These are phyloP conservation scores for Tetragnatha versicolor DNA, from an alignment of 1,140 invertebrate genomes.

Conservation along the genomic window DNA sequence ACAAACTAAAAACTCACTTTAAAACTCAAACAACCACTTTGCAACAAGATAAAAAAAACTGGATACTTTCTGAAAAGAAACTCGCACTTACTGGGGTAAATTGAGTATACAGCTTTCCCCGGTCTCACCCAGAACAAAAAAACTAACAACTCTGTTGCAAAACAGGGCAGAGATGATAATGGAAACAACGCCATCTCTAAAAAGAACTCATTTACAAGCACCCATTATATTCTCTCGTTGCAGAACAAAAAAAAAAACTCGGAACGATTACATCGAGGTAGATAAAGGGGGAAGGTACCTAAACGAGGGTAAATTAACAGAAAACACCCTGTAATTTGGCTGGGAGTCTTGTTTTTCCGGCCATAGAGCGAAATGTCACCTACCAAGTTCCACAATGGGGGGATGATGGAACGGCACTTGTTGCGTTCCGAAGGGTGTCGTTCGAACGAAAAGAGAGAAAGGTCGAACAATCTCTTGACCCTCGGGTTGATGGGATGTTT, in stretches of 20 bases:
- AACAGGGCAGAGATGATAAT: no score
- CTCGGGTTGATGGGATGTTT: conserved; percentile 3
- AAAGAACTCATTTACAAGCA: background rate
- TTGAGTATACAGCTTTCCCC: no score
- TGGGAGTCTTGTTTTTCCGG: background rate
- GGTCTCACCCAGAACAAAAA: no score
- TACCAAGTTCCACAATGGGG: conserved; percentile 30
- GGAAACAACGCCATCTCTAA: no score
- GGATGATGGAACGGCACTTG: conserved; percentile 3
- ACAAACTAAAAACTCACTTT: no score
- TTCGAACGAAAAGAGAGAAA: background rate
- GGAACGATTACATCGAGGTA: background rate
- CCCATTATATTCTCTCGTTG: background rate
- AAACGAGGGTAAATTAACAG: conserved; percentile 36
- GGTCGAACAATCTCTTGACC: conserved; percentile 30
- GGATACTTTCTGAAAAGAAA: no score
- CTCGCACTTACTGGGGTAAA: no score
- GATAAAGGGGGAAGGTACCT: conserved; percentile 1
- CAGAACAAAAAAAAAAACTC: background rate
- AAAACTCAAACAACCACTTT: no score
- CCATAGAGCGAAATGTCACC: conserved; percentile 11
- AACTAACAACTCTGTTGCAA: no score
- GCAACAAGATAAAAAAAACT: no score
- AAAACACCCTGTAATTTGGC: conserved; percentile 40
- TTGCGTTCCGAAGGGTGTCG: background rate